Evolutionary conservation across 2,888 invertebrate genomes (phyloP), one percentile per base, ranked within the genome.

Genomic region (Drosophila koepferae): DNA sequence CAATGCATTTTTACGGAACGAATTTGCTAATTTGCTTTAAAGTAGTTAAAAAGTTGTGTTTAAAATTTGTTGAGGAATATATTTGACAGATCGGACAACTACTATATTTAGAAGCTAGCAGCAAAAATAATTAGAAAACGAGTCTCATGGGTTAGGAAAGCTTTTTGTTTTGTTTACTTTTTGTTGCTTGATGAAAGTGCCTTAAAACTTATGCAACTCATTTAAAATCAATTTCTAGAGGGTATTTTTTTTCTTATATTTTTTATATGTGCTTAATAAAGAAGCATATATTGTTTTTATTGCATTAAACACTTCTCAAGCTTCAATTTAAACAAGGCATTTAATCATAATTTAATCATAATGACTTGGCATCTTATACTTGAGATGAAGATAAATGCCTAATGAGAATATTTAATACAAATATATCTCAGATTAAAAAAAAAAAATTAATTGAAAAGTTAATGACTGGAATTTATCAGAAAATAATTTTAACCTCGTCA

Each of bases 281-380:
- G 28, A n/a, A 48, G 10, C 1, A 3, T n/a, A 49, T 49, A 12
- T n/a, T 34, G 18, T 51, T 18, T 16, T 48, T 28, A 28, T 6
- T 28, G 28, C 3, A 34, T 51, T 14, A 18, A 51, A 20, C 20
- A 36, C 14, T 53, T 53, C 18, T 7, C 18, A 36, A 36, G 14
- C 14, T 8, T 18, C 34, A 18, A 12, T 14, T 36, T 34, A 36
- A 36, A 53, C n/a, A 36, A 36, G 34, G 36, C 36, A 36, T 53
- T 36, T 51, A 34, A 36, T 20, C 0, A 2, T n/a, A n/a, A n/a
- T n/a, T n/a, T n/a, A 36, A 34, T 18, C n/a, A 51, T 34, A 34
- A 51, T 36, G 36, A 18, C 3, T 18, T 53, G 12, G 14, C 51
- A 53, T 53, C 36, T 53, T 53, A 53, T 53, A 9, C 51, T 31